phyloP scores from a whole-genome alignment of 2,113 vertebrate genomes.

The Pimephales promelas region DNA sequence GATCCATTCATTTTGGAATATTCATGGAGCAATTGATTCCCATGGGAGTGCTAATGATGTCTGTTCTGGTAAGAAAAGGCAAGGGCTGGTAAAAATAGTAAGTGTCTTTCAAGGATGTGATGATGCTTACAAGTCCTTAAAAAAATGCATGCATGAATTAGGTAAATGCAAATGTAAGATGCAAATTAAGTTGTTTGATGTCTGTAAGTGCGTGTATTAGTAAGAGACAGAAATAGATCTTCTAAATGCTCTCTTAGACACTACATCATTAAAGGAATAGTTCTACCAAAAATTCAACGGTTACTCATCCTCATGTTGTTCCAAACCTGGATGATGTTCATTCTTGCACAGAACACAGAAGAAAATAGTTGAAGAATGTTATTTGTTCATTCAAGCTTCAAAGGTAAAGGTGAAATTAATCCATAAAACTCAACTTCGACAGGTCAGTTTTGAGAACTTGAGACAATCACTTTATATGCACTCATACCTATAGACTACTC shows the following conservation, averaged over 20 bases:
- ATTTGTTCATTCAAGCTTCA: background rate
- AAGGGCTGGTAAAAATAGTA: conserved; percentile 24
- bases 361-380: background rate
- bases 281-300: background rate
- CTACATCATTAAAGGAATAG: background rate
- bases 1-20: conserved; percentile 24
- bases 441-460: too few species aligned
- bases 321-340: background rate
- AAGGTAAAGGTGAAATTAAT: too few species aligned
- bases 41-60: background rate
- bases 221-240: conserved; percentile 40
- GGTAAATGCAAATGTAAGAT: conserved; percentile 35
- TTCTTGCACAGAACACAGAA: background rate
- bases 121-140: conserved; percentile 22
- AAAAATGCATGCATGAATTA: conserved; percentile 25
- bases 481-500: too few species aligned
- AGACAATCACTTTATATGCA: background rate
- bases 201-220: background rate
- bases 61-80: conserved; percentile 6
- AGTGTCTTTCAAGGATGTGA: conserved; percentile 15
- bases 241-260: conserved; percentile 1
- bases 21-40: conserved; percentile 9
- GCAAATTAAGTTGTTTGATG: conserved; percentile 43
- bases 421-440: too few species aligned
- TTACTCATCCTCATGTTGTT: background rate